phyloP scores from a whole-genome alignment of 2,797 vertebrate species.

The Manis javanica region DNA sequence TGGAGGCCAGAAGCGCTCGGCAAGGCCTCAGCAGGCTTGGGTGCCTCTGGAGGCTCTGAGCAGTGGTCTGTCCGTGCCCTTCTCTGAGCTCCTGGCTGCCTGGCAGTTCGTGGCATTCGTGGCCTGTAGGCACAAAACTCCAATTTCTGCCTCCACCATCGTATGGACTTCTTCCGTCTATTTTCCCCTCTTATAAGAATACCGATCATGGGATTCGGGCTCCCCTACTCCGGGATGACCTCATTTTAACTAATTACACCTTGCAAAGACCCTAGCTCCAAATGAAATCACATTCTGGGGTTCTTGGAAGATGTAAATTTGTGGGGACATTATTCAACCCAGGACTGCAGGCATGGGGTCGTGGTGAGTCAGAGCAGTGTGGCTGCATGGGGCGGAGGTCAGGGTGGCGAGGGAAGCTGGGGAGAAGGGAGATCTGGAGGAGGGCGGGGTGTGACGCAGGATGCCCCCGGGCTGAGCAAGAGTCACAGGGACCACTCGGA shows the following conservation, averaged over 20 bases:
- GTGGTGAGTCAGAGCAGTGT: not conserved
- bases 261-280: not conserved
- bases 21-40: accelerated
- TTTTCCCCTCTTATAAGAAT: not conserved
- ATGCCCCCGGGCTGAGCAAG: not conserved
- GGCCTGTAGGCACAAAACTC: not conserved
- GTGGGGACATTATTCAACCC: not conserved
- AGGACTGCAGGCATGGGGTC: not conserved
- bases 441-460: not conserved
- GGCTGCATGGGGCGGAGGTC: not conserved
- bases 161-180: accelerated
- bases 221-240: not conserved
- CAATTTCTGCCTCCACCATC: not conserved
- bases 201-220: not conserved
- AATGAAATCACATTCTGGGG: not conserved
- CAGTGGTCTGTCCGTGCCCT: accelerated
- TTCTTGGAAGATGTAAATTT: not conserved
- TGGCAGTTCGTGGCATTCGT: accelerated
- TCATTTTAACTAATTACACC: not conserved
- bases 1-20: not conserved
- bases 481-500: accelerated
- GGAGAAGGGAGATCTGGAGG: not conserved
- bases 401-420: no score
- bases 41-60: not conserved
- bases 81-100: accelerated